These are phyloP conservation scores for Anguilla megastoma DNA, from an alignment of 2,797 vertebrate species.

Conservation along the genomic window DNA sequence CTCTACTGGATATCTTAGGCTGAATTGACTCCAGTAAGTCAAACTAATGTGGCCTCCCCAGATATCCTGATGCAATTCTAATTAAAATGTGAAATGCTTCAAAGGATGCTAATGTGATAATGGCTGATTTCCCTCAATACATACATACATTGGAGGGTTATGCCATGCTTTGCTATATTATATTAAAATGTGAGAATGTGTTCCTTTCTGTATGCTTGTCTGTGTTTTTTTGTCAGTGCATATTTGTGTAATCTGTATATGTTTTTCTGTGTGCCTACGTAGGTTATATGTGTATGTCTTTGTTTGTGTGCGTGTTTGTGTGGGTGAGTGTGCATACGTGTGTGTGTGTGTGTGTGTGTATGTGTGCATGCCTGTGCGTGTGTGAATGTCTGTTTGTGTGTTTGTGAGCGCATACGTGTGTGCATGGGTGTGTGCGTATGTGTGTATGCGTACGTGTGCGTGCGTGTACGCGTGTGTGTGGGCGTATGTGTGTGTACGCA, in stretches of 20 bases:
- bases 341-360: not conserved
- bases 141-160: not conserved
- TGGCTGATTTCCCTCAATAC: not conserved
- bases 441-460: not conserved
- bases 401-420: not conserved
- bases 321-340: too few species aligned
- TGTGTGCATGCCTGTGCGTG: not conserved
- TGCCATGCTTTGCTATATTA: not conserved
- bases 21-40: not conserved
- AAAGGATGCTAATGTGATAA: not conserved
- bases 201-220: not conserved
- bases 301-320: not conserved
- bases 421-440: not conserved
- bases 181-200: not conserved
- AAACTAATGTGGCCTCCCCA: not conserved
- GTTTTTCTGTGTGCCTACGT: too few species aligned
- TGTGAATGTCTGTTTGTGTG: not conserved
- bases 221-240: too few species aligned
- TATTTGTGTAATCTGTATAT: too few species aligned
- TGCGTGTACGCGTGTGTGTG: not conserved
- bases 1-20: not conserved
- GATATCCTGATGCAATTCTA: not conserved
- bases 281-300: too few species aligned
- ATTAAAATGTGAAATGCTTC: constrained; percentile 2
- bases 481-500: not conserved